Evolutionary conservation across 2,888 invertebrate genomes (phyloP), one percentile per base, ranked within the genome.

Genomic region (Pollenia amentaria): DNA sequence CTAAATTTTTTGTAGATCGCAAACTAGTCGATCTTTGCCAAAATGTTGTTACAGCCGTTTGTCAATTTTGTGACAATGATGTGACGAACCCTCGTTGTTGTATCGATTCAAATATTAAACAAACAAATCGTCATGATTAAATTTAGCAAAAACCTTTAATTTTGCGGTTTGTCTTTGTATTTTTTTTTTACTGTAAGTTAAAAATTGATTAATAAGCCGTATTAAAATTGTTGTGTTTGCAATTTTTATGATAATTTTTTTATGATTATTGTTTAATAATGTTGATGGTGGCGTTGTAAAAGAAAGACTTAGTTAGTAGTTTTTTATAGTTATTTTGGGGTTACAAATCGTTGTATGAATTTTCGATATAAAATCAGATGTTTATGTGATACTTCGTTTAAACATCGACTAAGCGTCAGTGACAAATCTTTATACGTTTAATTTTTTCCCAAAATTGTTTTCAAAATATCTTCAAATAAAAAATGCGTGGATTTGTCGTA

Each of bases 401-500:
- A 80, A 79, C 62, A 53, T 18, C 21, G 6, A 79, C 40, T 60
- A 76, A 83, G 80, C 79, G 83, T 65, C 86, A 65, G 29, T 0
- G 21, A 4, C 57, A 83, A 69, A 79, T 57, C 70, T 38, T 57
- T 72, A 40, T 57, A 48, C 21, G 64, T 78, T 42, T 38, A 67
- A n/a, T 57, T 51, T 67, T 62, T 48, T n/a, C 10, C 65, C 67
- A 29, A 29, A 29, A 29, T 67, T n/a, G 9, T 16, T 38, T 62
- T 7, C n/a, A 82, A 75, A 85, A 79, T 79, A 65, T 29, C 44
- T 65, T 46, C 21, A n/a, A 76, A 64, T 29, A 64, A 57, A 79
- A 80, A 72, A 86, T 86, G 86, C 83, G 76, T 70, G 79, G 64
- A 79, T 72, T 86, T 79, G 11, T 79, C 46, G 86, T 86, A 86